Evolutionary conservation across 2,888 invertebrate species (phyloP), one percentile per base, ranked within the genome.

Genomic region (Melangyna quadrimaculata): DNA sequence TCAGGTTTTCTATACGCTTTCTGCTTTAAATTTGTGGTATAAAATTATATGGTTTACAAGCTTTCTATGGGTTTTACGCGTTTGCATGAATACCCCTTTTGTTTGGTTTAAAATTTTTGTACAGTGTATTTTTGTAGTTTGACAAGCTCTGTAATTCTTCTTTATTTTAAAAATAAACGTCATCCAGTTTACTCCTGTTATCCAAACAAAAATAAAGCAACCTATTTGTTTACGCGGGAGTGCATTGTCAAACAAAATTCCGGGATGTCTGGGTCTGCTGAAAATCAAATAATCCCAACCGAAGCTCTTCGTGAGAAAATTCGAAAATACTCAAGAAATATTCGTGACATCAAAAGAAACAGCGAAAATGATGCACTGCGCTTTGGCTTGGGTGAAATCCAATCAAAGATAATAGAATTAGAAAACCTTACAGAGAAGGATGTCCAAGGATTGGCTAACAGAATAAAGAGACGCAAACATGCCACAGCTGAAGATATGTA

Each of bases 401-500:
- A 89, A 55, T 75, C 88, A 3, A 88, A 89, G 37, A 88, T 91
- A 3, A 32, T 63, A 0, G 90, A 91, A 35, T 74, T 91, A 32
- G 90, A 91, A 8, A 89, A 89, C 53, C 69, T 92, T 3, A 88
- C 88, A 0, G 89, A 88, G 27, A 89, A 90, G 12, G 92, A 92
- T 88, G 90, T 92, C 0, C 75, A 75, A 3, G 91, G 90, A 1
- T 63, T 92, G 67, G 90, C 90, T 0, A 79, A 87, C 2, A 88
- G 91, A 12, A 91, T 92, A 3, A 92, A 92, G 75, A 88, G 92
- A 0, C 90, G 90, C 0, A 92, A 91, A 71, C 90, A 90, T 87
- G 92, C 92, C 1, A 88, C 89, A 0, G 48, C 79, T 1, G 90
- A 90, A 8, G 92, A 92, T 27, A 89, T 92, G 89, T 90, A 90